phyloP scores from a whole-genome alignment of 1,140 invertebrate genomes.

The Hycleus cichorii region DNA sequence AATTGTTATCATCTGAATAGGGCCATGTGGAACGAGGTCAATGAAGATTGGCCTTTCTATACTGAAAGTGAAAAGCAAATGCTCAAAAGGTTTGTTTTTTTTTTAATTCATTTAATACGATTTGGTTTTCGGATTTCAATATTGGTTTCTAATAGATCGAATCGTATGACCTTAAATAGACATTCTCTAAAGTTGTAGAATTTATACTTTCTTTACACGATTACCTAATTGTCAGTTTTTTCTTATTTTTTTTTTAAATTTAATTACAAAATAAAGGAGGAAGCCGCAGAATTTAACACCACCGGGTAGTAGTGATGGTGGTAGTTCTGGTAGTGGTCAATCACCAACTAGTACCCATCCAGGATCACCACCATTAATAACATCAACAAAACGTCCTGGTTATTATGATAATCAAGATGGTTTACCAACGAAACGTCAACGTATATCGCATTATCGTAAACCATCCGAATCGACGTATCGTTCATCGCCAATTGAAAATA shows the following conservation, averaged over 20 bases:
- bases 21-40: conserved; percentile 85
- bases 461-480: conserved; percentile 37
- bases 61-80: conserved; percentile 79
- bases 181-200: neutral
- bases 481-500: conserved; percentile 32
- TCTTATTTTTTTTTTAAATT: no score
- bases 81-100: conserved; percentile 60
- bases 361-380: conserved; percentile 51
- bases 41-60: conserved; percentile 91
- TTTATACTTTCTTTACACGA: no score
- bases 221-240: no score
- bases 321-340: conserved; percentile 56
- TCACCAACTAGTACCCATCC: conserved; percentile 63
- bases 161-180: neutral
- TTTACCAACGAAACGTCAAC: conserved; percentile 65
- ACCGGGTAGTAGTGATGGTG: conserved; percentile 73
- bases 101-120: no score
- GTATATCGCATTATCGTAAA: conserved; percentile 72
- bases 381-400: conserved; percentile 47
- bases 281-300: conserved; percentile 85
- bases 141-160: no score
- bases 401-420: conserved; percentile 54
- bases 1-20: conserved; percentile 81
- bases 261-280: conserved; percentile 47
- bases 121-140: no score